A percentile compares a stretch with the other conserved stretches of the same genome.
phyloP scores from a whole-genome alignment of 1,140 invertebrate genomes.

The Macrostomum lignano region DNA sequence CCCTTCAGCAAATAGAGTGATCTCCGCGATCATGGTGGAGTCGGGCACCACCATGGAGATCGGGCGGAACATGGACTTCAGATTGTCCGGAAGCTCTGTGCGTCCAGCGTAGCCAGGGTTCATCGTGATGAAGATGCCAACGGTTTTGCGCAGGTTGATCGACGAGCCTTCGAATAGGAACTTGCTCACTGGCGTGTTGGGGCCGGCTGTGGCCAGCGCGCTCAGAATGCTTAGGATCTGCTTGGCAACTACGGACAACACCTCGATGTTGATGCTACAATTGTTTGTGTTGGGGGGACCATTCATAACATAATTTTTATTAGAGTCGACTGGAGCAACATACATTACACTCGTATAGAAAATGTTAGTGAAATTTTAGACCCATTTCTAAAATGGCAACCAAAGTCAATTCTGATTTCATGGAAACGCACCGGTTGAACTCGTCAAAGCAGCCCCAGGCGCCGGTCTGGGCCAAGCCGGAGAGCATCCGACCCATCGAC shows the following conservation, averaged over 20 bases:
- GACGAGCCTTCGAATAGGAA: slow-evolving; percentile 28
- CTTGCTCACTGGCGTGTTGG: slow-evolving; percentile 11
- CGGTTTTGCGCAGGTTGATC: slow-evolving; percentile 24
- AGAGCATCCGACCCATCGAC: slow-evolving; percentile 30
- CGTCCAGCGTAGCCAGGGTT: slow-evolving; percentile 30
- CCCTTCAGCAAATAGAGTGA: slow-evolving; percentile 29
- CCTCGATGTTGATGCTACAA: slow-evolving; percentile 10
- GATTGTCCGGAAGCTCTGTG: slow-evolving; percentile 27
- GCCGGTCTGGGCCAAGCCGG: slow-evolving; percentile 28
- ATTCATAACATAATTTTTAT: slow-evolving; percentile 3
- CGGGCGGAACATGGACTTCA: slow-evolving; percentile 30
- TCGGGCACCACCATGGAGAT: slow-evolving; percentile 30
- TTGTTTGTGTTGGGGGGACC: too few species aligned
- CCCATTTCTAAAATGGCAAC: background rate
- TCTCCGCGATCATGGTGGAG: slow-evolving; percentile 29
- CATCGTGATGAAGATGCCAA: slow-evolving; percentile 30
- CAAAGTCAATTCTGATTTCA: slow-evolving; percentile 17
- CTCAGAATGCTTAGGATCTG: slow-evolving; percentile 28
- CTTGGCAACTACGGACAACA: slow-evolving; percentile 29
- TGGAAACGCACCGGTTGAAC: slow-evolving; percentile 19
- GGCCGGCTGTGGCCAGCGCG: slow-evolving; percentile 16
- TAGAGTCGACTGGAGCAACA: background rate
- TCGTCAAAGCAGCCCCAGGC: slow-evolving; percentile 32
- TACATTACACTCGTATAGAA: background rate
- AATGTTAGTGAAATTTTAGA: slow-evolving; percentile 1